Evolutionary conservation across 2,113 vertebrate genomes (phyloP), one percentile per base, ranked within the genome.

Genomic region (cat (Felis catus)): DNA sequence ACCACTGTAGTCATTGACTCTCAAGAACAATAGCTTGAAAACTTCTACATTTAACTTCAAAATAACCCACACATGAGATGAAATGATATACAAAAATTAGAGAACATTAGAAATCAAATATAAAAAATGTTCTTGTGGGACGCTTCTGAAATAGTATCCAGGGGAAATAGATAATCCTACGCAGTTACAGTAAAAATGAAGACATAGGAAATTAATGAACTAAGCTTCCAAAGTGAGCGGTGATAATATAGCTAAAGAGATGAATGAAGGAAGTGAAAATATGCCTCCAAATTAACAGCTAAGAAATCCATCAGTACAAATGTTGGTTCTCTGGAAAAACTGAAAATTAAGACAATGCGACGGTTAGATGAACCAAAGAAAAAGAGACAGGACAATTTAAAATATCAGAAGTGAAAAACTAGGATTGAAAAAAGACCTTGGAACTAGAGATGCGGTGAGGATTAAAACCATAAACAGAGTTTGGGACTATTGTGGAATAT

Each of bases 381-480:
- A 93, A 95, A 73, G 36, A 85, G 45, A 51, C 15, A 68, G 23
- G 16, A 41, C 23, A 53, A 81, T 80, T 97, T 55, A 71, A 95
- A 85, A 92, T 31, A 71, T 55, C 80, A 82, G 13, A 94, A 92
- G 86, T 78, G 12, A 89, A 85, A 95, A 94, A 41, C 39, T 66
- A 58, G 33, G 36, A 45, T 83, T 81, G 10, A 85, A 70, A 94
- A 89, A 80, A 4, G n/a, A 63, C 14, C 36, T 36, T 36, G 3
- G 13, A 76, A 39, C 2, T 58, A 55, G 3, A 73, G 31, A 68
- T 58, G 2, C 11, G 33, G 21, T 53, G 7, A 45, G 92, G 41
- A 73, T 80, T 94, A 94, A 96, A 87, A 73, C 81, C 15, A 91
- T 63, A 89, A 85, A 82, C 19, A 55, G 21, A 58, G 23, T 90